Conservation (phyloP, 2,113 vertebrate species). For the Turdus rufiventris region DNA sequence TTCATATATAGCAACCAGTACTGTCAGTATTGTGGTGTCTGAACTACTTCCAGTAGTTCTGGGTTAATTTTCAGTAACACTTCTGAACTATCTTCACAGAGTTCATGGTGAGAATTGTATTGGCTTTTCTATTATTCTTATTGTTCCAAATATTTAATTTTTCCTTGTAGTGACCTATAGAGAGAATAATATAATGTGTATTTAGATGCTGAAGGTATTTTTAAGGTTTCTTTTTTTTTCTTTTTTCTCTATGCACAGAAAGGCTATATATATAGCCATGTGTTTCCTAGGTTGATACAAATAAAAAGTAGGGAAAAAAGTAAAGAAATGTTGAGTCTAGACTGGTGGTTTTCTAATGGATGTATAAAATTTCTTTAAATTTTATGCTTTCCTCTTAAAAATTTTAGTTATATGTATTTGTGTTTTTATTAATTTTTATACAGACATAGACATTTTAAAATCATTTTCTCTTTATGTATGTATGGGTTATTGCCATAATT, state of each 20-base stretch:
- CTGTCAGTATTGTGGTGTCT: neutral
- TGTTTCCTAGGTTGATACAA: neutral
- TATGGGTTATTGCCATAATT: neutral
- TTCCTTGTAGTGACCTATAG: neutral
- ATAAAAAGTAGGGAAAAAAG: neutral
- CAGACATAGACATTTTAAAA: accelerated
- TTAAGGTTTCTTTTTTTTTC: neutral
- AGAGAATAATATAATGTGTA: neutral
- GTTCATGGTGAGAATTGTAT: neutral
- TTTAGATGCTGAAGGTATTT: neutral
- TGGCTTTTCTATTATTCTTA: neutral
- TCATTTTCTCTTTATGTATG: neutral
- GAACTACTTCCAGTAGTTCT: neutral
- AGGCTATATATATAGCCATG: accelerated
- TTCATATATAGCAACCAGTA: neutral
- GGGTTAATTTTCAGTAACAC: neutral
- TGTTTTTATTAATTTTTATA: neutral
- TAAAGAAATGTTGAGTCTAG: accelerated
- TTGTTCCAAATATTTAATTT: neutral
- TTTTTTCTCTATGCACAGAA: neutral
- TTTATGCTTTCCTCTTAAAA: neutral
- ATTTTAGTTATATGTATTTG: accelerated
- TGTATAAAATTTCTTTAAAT: neutral
- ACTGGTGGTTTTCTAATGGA: neutral
- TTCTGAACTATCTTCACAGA: neutral